phyloP scores from a whole-genome alignment of 2,113 vertebrate species.

The Callipepla californica region DNA sequence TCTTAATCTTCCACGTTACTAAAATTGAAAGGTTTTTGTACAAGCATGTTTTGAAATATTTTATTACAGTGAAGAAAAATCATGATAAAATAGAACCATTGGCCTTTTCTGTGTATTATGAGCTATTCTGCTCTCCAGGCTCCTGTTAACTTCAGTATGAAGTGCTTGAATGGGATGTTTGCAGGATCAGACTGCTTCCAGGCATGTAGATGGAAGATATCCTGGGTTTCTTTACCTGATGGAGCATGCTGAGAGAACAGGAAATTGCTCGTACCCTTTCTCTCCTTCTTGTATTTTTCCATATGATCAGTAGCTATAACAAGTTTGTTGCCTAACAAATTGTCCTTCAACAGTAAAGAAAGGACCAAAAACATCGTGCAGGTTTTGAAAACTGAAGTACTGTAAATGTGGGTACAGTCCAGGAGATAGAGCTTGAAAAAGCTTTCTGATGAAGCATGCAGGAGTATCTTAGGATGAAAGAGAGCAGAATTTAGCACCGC shows the following conservation, averaged over 20 bases:
- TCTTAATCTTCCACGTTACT: background rate
- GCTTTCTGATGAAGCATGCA: background rate
- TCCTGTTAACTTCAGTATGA: conserved; percentile 10
- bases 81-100: background rate
- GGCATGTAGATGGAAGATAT: background rate
- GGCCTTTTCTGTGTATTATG: background rate
- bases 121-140: conserved; percentile 2
- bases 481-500: background rate
- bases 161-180: background rate
- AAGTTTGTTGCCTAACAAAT: background rate
- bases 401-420: background rate
- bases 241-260: background rate
- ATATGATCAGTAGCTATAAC: background rate
- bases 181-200: conserved; percentile 11
- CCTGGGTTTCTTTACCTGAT: background rate
- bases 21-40: background rate
- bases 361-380: background rate
- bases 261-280: background rate
- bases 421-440: conserved; percentile 7
- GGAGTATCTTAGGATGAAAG: background rate
- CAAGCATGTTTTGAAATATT: background rate
- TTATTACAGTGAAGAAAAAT: background rate
- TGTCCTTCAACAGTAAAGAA: background rate
- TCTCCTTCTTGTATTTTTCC: background rate
- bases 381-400: background rate